A percentile compares a stretch with the other conserved stretches of the same genome.
phyloP scores from a whole-genome alignment of 2,113 vertebrate genomes.

The Callospermophilus lateralis region DNA sequence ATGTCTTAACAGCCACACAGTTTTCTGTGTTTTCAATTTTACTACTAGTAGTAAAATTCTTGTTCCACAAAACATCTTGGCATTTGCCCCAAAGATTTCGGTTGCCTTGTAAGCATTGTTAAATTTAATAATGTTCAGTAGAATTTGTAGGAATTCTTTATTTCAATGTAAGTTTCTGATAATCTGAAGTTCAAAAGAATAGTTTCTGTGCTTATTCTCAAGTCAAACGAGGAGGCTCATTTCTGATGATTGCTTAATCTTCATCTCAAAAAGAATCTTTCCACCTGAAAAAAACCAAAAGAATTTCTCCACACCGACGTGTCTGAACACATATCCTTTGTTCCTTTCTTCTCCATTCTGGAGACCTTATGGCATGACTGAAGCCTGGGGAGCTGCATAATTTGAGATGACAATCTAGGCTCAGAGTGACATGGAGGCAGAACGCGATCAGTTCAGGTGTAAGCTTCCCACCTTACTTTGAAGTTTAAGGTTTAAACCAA shows the following conservation, averaged over 20 bases:
- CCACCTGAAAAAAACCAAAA: background rate
- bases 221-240: conserved; percentile 7
- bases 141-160: background rate
- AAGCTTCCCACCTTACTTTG: background rate
- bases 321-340: conserved; percentile 15
- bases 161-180: conserved; percentile 16
- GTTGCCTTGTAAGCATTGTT: background rate
- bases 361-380: background rate
- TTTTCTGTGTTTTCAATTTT: background rate
- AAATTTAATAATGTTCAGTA: background rate
- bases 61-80: background rate
- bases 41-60: background rate
- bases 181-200: background rate
- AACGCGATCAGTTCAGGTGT: background rate
- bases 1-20: background rate
- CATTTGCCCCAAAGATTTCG: background rate
- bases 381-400: background rate
- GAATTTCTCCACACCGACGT: background rate
- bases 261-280: conserved; percentile 30
- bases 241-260: conserved; percentile 58
- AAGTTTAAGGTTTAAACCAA: background rate
- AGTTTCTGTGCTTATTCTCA: conserved; percentile 9
- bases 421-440: background rate
- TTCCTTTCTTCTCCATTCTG: background rate
- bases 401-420: background rate